A percentile compares a stretch with the other conserved stretches of the same genome.
Conservation (phyloP, 2,888 invertebrate species). For the Plusia festucae region DNA sequence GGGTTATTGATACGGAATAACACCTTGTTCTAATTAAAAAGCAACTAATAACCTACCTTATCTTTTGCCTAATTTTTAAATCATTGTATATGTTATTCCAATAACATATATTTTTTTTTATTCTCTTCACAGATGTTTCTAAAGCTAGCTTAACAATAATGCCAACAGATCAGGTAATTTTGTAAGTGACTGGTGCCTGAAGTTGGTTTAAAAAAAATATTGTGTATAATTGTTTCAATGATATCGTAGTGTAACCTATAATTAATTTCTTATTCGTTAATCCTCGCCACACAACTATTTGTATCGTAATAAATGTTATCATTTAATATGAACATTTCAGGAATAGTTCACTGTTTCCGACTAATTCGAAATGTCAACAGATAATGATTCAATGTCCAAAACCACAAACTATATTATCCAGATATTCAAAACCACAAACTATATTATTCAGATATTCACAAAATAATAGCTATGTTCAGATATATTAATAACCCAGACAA, state of each 20-base stretch:
- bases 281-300: background rate
- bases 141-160: too few relatives aligned
- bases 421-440: background rate
- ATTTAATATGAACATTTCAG: background rate
- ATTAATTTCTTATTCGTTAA: too few relatives aligned
- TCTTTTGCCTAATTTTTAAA: background rate
- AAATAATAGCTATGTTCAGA: background rate
- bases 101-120: too few relatives aligned
- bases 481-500: too few relatives aligned
- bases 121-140: too few relatives aligned
- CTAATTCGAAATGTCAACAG: slow-evolving; percentile 1
- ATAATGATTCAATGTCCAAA: background rate
- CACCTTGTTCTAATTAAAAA: background rate
- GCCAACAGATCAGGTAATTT: too few relatives aligned
- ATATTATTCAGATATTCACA: background rate
- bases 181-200: too few relatives aligned
- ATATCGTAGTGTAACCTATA: too few relatives aligned
- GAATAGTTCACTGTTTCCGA: background rate
- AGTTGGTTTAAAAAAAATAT: too few relatives aligned
- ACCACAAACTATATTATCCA: background rate
- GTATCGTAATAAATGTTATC: background rate
- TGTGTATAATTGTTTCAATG: too few relatives aligned
- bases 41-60: background rate
- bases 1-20: background rate
- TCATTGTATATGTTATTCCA: too few relatives aligned